Evolutionary conservation across 2,888 invertebrate species (phyloP), one percentile per base, ranked within the genome.

Genomic region (Caenorhabditis sinica): DNA sequence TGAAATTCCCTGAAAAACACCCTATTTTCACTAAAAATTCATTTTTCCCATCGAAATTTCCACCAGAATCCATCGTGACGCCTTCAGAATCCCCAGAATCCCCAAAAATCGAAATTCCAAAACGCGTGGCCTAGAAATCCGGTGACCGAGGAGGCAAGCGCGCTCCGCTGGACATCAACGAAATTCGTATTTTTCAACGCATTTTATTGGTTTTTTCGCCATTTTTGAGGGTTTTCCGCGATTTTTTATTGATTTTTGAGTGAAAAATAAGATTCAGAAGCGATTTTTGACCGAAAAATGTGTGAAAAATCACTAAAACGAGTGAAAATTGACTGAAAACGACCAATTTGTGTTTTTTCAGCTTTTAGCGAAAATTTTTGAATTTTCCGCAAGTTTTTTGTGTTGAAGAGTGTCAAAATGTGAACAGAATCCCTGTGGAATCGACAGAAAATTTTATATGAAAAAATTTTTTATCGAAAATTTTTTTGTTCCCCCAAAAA

Each of bases 121-220:
- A n/a, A n/a, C n/a, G n/a, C 75, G 66, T 23, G 75, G 75, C 65
- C 66, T 53, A 69, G 53, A 56, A 51, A 25, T n/a, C 23, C 49
- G 33, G 2, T 61, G 43, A 36, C 51, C 61, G 49, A 40, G 51
- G 17, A 23, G 28, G 58, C 74, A 74, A 65, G 28, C 53, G 74
- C 74, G 74, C 74, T 53, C 74, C 66, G 66, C 28, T 45, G 66
- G 8, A 20, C 53, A 43, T 40, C 4, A 15, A 51, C n/a, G 11
- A 56, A 56, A 66, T 75, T 75, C 66, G 65, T 58, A 53, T 49
- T 58, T 56, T 66, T 49, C 11, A 5, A 28, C 9, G 49, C n/a
- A 30, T 66, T 71, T 71, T 36, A 36, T 36, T 36, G 33, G 36
- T 9, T 66, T 75, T 66, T 45, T 49, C 9, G 17, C 6, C 2